Base-by-base conservation (phyloP, 2,797 vertebrate genomes). In the Hippopotamyrus pictus region DNA sequence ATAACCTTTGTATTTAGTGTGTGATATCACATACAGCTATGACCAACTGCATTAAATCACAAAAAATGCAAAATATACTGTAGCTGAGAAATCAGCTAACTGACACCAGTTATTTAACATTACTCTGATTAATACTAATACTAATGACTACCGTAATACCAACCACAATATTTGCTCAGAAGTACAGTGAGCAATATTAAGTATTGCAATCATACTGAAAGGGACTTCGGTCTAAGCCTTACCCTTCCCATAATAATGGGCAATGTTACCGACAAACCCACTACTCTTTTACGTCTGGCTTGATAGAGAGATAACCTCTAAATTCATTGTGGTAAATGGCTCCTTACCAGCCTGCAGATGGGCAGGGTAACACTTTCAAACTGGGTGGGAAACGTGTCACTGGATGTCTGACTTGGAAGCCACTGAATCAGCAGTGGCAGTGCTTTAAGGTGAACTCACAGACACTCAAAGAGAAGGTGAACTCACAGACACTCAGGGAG, bases 261-360 rank as follows among this genome's bases (percentile, higher is more conserved):
- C 65, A 53, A 37, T 73, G 19, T 48, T 62, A 57, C 65, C 19
- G 3, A 19, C 79, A 19, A 44, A 48, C 17, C 46, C 8, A 17
- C 79, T 8, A 17, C 76, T 69, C 57, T 69, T 90, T 73, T 88
- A 90, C 84, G 88, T 79, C 57, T 44, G 54, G 59, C 87, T 29
- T 88, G 22, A 85, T 25, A 46, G 33, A 59, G 57, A 85, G 25
- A 88, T 92, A 92, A 94, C 93, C 92, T 93, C 90, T 92, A 88
- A 90, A 92, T 91, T 89, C 91, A 95, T 96, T 94, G 94, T 91
- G 92, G 89, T 53, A 94, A 94, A 54, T 48, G 17, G 53, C 53
- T 54, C 93, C 95, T 93, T 92, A 95, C 92, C 94, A 94, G 95
- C 95, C 94, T 90, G 41, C 65, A 87, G 87, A 90, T 89, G 90